phyloP scores from a whole-genome alignment of 2,797 vertebrate species.

The Nyctalus aviator region DNA sequence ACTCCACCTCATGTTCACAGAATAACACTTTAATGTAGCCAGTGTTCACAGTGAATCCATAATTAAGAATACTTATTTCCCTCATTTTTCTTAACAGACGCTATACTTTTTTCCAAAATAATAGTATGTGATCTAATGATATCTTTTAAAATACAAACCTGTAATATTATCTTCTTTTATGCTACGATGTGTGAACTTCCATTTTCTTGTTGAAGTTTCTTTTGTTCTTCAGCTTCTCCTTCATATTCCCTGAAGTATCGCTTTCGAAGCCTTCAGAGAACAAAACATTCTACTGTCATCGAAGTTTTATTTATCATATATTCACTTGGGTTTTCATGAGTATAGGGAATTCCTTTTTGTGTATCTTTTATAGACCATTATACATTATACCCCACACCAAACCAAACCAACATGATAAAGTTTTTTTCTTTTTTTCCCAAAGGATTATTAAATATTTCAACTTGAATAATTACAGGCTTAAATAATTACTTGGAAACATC shows the following conservation, averaged over 20 bases:
- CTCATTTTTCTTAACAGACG: constrained; percentile 18
- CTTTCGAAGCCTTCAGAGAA: constrained; percentile 86
- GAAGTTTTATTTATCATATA: neutral
- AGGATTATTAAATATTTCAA: constrained; percentile 29
- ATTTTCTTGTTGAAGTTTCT: constrained; percentile 88
- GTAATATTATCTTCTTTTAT: constrained; percentile 77
- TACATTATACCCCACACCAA: neutral
- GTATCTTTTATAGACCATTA: neutral
- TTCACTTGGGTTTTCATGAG: neutral
- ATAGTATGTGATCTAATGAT: neutral
- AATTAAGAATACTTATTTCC: neutral
- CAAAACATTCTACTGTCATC: constrained; percentile 40
- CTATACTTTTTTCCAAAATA: neutral
- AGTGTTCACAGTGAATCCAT: neutral
- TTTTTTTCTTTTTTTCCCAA: neutral
- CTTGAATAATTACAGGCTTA: constrained; percentile 10
- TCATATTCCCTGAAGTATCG: constrained; percentile 84
- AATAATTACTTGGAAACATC: neutral
- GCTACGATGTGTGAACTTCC: constrained; percentile 83
- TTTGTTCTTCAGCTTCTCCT: constrained; percentile 88
- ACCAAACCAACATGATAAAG: neutral
- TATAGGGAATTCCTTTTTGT: neutral
- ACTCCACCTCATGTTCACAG: neutral
- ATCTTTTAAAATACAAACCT: constrained; percentile 65
- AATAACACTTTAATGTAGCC: neutral